A percentile compares a stretch with the other conserved stretches of the same genome.
Conservation (phyloP, 2,888 invertebrate genomes). For the Plebejus anna region DNA sequence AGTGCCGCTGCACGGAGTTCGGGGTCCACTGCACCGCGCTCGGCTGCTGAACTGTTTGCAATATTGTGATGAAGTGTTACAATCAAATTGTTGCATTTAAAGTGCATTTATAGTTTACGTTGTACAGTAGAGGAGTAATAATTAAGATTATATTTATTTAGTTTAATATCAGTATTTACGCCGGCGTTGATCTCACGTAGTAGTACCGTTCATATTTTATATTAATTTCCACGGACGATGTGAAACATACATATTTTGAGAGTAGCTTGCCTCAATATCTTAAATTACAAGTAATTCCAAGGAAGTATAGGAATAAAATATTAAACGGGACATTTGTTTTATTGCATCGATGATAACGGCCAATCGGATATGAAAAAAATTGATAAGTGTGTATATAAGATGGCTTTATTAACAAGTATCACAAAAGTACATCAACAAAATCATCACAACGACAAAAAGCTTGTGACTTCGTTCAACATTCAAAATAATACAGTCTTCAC, state of each 20-base stretch:
- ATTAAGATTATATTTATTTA: slow-evolving; percentile 39
- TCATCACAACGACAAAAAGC: slow-evolving; percentile 1
- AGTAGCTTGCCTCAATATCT: slow-evolving; percentile 36
- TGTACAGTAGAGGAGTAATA: slow-evolving; percentile 24
- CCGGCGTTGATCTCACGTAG: slow-evolving; percentile 57
- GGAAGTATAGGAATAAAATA: slow-evolving; percentile 7
- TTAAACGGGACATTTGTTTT: background rate
- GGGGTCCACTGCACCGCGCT: slow-evolving; percentile 90
- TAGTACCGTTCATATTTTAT: slow-evolving; percentile 24
- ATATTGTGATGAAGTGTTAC: slow-evolving; percentile 1
- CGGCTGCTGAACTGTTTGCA: slow-evolving; percentile 64
- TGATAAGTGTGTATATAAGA: background rate
- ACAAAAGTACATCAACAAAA: slow-evolving; percentile 27
- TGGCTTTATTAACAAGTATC: slow-evolving; percentile 27
- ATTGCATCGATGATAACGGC: background rate
- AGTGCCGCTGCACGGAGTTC: slow-evolving; percentile 91
- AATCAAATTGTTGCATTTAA: slow-evolving; percentile 13
- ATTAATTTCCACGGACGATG: slow-evolving; percentile 10
- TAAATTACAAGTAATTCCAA: slow-evolving; percentile 21
- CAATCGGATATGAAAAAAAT: background rate
- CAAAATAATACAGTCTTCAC: slow-evolving; percentile 15
- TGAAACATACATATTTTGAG: slow-evolving; percentile 2
- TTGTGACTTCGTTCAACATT: background rate
- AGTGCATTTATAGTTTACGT: slow-evolving; percentile 2
- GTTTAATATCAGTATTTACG: slow-evolving; percentile 33